phyloP scores from a whole-genome alignment of 2,797 vertebrate genomes.

The Tiaroga cobitis region DNA sequence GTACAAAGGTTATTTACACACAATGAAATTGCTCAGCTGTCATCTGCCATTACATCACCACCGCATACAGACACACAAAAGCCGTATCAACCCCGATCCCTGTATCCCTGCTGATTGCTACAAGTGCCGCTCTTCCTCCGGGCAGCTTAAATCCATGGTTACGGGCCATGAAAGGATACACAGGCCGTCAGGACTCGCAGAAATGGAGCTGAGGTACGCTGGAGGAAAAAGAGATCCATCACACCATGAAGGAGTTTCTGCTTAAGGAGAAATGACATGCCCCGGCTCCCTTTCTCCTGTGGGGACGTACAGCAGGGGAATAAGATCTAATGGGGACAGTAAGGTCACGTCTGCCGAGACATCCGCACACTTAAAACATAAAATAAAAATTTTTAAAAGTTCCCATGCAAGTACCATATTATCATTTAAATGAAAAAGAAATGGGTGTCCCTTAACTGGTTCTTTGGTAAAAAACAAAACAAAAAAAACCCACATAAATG shows the following conservation, averaged over 20 bases:
- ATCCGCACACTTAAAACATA: background rate
- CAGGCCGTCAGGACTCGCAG: constrained; percentile 15
- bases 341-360: constrained; percentile 16
- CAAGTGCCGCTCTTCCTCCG: constrained; percentile 20
- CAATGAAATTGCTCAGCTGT: constrained; percentile 49
- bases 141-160: constrained; percentile 45
- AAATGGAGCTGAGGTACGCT: constrained; percentile 29
- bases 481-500: background rate
- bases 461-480: background rate
- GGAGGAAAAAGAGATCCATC: constrained; percentile 38
- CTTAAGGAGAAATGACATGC: constrained; percentile 38
- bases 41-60: constrained; percentile 50
- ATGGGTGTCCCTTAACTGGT: background rate
- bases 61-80: constrained; percentile 26
- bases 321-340: constrained; percentile 1
- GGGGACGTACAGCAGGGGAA: background rate
- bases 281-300: background rate
- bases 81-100: constrained; percentile 28
- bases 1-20: constrained; percentile 51
- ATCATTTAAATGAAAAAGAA: background rate
- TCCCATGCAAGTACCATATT: background rate
- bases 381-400: too few relatives aligned
- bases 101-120: constrained; percentile 29
- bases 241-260: constrained; percentile 40
- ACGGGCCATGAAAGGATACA: constrained; percentile 26